Evolutionary conservation across 2,888 invertebrate genomes (phyloP), one percentile per base, ranked within the genome.

Genomic region (Campoplex capitator): DNA sequence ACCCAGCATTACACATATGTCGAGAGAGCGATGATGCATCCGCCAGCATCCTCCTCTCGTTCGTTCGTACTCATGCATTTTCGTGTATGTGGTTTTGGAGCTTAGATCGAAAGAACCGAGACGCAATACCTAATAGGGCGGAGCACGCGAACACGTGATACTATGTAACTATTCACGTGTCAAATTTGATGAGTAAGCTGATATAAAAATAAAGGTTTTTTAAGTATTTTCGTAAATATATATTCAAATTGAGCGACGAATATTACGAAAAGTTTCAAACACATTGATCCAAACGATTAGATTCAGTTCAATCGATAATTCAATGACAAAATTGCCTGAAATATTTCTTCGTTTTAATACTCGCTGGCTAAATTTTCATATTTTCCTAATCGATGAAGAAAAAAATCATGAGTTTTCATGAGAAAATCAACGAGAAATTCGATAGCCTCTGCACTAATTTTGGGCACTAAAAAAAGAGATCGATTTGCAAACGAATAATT

Each of bases 11-110:
- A 67, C 87, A 83, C 87, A 87, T 87, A 87, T 87, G 87, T 87
- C 87, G 84, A 79, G 84, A 79, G 84, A 83, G 28, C 87, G 84
- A 87, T 87, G 87, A 87, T 87, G 87, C 82, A 84, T 87, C 84
- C 38, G 38, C 84, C 84, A 84, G 84, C 83, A 75, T 87, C 79
- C 32, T 74, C 67, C 11, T 58, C 32, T 67, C 67, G 23, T 70
- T 54, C 54, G 32, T 42, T 54, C 18, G 48, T n/a, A 51, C 48
- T 38, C 42, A 38, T 38, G 54, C 38, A 38, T 38, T 28, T 42
- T 42, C 54, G 54, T 67, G 6, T 51, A 73, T 75, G 82, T 54
- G 86, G 83, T 86, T 83, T 86, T 83, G 54, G 58, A 76, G 86
- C 76, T 86, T 54, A 74, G 76, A 16, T 70, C 35, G 70, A 73